Percentiles rank a stretch among this genome's conserved stretches.
phyloP scores from a whole-genome alignment of 64 coral and sea anemone genomes.

The Exaiptasia diaphana region DNA sequence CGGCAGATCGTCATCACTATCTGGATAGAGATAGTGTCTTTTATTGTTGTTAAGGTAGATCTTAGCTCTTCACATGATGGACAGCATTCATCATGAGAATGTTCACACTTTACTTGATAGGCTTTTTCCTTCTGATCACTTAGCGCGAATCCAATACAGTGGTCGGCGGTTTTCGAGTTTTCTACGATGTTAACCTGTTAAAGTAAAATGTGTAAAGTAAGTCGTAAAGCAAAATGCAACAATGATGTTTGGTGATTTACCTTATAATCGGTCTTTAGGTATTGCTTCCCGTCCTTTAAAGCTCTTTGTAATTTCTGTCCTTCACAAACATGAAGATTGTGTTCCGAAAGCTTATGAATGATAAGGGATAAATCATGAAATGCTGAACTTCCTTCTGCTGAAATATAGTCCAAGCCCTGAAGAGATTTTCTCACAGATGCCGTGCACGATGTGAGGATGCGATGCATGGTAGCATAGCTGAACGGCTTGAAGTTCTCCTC shows the following conservation, averaged over 20 bases:
- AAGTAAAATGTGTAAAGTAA: neutral
- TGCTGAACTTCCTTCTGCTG: constrained; percentile 6
- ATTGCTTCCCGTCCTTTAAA: constrained; percentile 20
- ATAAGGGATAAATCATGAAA: constrained; percentile 27
- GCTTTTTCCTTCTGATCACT: constrained; percentile 13
- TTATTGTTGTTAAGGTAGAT: neutral
- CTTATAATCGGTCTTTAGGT: constrained; percentile 35
- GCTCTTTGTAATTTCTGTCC: neutral
- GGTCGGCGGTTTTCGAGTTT: constrained; percentile 11
- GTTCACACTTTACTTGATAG: neutral
- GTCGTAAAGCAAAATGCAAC: neutral
- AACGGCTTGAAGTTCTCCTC: constrained; percentile 15
- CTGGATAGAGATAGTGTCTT: neutral
- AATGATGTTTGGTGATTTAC: neutral
- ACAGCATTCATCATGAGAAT: constrained; percentile 2
- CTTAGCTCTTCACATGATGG: constrained; percentile 11
- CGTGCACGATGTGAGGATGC: constrained; percentile 5
- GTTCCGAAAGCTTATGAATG: neutral
- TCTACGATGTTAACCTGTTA: constrained; percentile 14
- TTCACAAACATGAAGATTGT: neutral
- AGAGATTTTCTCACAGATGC: constrained; percentile 4
- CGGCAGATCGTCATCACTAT: neutral
- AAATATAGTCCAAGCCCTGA: neutral
- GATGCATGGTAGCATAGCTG: constrained; percentile 38
- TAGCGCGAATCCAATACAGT: constrained; percentile 6